Conservation (phyloP, 2,888 invertebrate species). For the Acrocyrtus sp. region DNA sequence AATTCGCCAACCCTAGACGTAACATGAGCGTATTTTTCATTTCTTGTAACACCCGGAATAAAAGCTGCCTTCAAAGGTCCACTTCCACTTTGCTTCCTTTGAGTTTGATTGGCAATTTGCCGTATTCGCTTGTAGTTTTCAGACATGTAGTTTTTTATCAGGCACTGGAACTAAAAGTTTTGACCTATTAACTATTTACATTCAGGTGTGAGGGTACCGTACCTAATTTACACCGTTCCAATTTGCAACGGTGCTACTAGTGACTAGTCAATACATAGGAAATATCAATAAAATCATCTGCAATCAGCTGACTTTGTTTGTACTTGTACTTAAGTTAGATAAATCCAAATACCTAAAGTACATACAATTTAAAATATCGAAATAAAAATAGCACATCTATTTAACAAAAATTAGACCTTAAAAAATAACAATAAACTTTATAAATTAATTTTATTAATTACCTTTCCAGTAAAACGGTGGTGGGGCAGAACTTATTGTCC, state of each 20-base stretch:
- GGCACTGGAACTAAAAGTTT: slow-evolving; percentile 55
- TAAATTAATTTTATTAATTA: slow-evolving; percentile 19
- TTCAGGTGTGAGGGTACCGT: not conserved
- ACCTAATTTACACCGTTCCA: not conserved
- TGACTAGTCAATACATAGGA: no score
- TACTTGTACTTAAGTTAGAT: no score
- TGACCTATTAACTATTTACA: no score
- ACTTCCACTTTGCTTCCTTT: slow-evolving; percentile 48
- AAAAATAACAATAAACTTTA: no score
- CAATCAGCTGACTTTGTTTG: no score
- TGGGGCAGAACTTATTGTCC: slow-evolving; percentile 22
- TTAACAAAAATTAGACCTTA: no score
- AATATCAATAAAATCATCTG: no score
- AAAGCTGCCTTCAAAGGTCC: slow-evolving; percentile 61
- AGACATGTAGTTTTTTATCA: slow-evolving; percentile 59
- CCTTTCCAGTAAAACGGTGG: slow-evolving; percentile 57
- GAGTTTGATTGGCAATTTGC: slow-evolving; percentile 51
- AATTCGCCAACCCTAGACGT: slow-evolving; percentile 54
- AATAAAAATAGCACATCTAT: no score
- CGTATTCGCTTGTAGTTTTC: slow-evolving; percentile 59
- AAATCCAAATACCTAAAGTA: no score
- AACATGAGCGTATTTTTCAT: slow-evolving; percentile 61
- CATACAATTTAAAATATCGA: no score
- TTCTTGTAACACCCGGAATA: slow-evolving; percentile 62
- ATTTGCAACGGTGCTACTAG: no score